Evolutionary conservation across 2,797 vertebrate genomes (phyloP), one percentile per base, ranked within the genome.

Genomic region (Acridotheres tristis): DNA sequence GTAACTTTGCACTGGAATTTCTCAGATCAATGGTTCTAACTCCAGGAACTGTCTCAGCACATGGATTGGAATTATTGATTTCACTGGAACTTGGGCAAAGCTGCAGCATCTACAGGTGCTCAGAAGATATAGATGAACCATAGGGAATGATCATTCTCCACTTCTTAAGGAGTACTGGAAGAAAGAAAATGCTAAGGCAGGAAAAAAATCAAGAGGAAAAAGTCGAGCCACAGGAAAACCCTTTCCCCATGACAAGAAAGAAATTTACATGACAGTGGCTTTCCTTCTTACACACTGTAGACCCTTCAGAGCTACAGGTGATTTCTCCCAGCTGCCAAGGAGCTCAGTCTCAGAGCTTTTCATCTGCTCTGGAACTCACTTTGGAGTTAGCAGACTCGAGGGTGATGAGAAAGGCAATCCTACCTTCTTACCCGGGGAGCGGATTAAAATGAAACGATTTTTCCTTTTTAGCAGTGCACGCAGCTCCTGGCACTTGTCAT

Each of bases 401-500:
- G 88, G 90, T 87, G 91, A 96, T 68, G 63, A 96, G 91, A 96
- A 95, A 88, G 85, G 86, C 72, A 94, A 91, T 89, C 98, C 98
- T 98, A 99, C 99, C 99, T 99, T 99, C 95, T 98, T 98, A 94
- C 98, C 98, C 47, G 98, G 97, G 11, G 98, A 98, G 87, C 97
- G 98, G 66, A 99, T 98, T 80, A 99, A 96, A 93, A 99, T 97
- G 96, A 99, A 98, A 82, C 99, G 98, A 96, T 99, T 98, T 96
- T 98, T 99, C 97, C 98, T 98, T 72, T 97, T 99, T n/a, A 99
- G 98, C 12, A 98, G 91, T 5, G 98, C 98, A 76, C 98, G 99
- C 78, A 99, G 88, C 85, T 99, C 99, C 57, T 98, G 98, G 96
- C 99, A 99, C 77, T 97, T 98, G 38, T 99, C 98, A n/a, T 99